A percentile compares a stretch with the other conserved stretches of the same genome.
These are phyloP conservation scores for Indicator maculatus DNA, from an alignment of 2,113 vertebrate species.

Conservation along the genomic window DNA sequence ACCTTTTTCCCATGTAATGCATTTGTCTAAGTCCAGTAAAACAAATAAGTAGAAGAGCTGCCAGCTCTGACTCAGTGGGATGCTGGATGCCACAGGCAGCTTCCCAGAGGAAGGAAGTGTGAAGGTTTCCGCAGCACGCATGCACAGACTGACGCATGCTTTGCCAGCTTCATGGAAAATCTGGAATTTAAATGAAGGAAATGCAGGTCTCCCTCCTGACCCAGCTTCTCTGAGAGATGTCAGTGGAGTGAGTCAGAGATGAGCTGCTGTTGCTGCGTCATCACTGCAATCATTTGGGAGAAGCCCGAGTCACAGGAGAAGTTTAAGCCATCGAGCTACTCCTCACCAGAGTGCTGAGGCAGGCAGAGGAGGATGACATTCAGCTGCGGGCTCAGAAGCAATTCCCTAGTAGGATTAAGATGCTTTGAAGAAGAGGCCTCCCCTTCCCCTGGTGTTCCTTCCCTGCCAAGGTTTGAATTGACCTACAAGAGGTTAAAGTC, in stretches of 20 bases:
- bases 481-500: background rate
- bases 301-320: background rate
- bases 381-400: background rate
- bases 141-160: background rate
- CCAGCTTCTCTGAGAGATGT: background rate
- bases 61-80: slow-evolving; percentile 33
- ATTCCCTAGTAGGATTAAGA: slow-evolving; percentile 21
- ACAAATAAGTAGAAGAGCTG: background rate
- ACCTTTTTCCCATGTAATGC: background rate
- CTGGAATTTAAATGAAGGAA: slow-evolving; percentile 1
- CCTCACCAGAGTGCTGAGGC: background rate
- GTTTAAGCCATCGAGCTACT: background rate
- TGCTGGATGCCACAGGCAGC: background rate
- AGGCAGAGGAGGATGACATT: background rate
- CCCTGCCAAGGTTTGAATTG: background rate
- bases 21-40: background rate
- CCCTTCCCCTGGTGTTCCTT: background rate
- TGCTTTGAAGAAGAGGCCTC: slow-evolving; percentile 3
- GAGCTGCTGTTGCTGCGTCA: slow-evolving; percentile 24
- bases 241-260: slow-evolving; percentile 42
- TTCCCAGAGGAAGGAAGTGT: background rate
- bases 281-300: background rate
- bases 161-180: background rate
- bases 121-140: background rate
- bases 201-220: background rate